Evolutionary conservation across 2,797 vertebrate species (phyloP), one percentile per base, ranked within the genome.

Genomic region (Danio aesculapii): DNA sequence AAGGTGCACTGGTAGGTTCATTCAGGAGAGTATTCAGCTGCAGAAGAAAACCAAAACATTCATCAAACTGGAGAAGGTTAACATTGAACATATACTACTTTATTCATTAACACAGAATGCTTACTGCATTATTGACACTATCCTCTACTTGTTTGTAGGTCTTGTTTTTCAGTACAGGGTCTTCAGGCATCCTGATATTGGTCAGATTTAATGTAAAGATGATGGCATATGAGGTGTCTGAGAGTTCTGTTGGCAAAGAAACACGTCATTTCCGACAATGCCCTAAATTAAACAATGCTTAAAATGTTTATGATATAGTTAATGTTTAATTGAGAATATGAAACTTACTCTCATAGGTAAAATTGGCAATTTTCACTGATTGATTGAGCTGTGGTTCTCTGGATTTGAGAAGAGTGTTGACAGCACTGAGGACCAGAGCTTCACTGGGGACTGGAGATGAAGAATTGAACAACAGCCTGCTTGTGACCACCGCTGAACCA

Each of bases 141-240:
- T 53, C 2, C 5, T 76, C 14, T 10, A 76, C 30, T 43, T 53
- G 2, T 2, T 0, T 0, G 5, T 41, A 16, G 1, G 11, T 76
- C 4, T 5, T 64, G 50, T 46, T 67, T 17, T 41, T 78, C 1
- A 59, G 44, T 6, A 39, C 16, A n/a, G 76, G 64, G 12, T 19
- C 6, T 17, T 81, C 59, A 16, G 73, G n/a, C 6, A 81, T 84
- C 58, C 50, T 81, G 17, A 80, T 59, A 12, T 81, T 76, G 50
- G 16, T 71, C 41, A 83, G 16, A 9, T 9, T 70, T 52, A 83
- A 63, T 14, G 4, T 75, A 6, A 30, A 30, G 30, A 30, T 30
- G 30, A 30, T 30, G 30, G 1, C 30, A 30, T 30, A 30, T 30
- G 61, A 73, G 3, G 47, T 78, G 8, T 83, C 59, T 13, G 68